A percentile compares a stretch with the other conserved stretches of the same genome.
Evolutionary conservation across 2,113 vertebrate species (phyloP).

Genomic region (Phoenicopterus ruber): DNA sequence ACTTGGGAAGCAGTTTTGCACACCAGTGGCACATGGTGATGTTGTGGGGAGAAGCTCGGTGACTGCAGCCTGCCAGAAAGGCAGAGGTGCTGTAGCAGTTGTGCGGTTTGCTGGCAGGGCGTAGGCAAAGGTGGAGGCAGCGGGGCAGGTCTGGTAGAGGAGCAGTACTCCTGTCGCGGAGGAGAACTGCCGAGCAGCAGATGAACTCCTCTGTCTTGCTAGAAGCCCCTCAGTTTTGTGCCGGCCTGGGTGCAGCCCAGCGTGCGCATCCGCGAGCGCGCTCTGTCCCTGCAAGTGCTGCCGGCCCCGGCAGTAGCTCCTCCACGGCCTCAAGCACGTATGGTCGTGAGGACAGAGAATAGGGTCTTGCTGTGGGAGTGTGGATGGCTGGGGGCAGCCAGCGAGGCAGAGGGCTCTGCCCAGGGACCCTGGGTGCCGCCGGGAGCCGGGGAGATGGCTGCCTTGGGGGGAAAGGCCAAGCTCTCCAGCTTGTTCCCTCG

Average conservation of each 20-base stretch:
- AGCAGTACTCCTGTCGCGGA: background rate
- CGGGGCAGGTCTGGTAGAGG: background rate
- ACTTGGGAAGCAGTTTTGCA: background rate
- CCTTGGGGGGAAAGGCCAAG: background rate
- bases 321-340: fast-evolving
- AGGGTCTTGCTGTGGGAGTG: background rate
- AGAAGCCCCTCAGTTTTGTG: background rate
- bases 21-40: background rate
- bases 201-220: background rate
- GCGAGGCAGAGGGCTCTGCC: background rate
- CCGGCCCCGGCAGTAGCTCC: background rate
- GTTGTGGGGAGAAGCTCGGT: background rate
- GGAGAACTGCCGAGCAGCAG: background rate
- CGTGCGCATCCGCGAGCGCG: background rate
- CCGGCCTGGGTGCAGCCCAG: background rate
- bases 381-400: background rate
- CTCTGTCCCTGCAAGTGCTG: background rate
- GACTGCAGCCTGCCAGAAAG: background rate
- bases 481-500: background rate
- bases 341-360: background rate
- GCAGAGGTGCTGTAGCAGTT: background rate
- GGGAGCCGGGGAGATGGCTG: background rate
- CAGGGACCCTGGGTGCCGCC: background rate
- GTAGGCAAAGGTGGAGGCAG: background rate
- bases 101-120: background rate